Conservation (phyloP, 2,113 vertebrate species). For the Setophaga kirtlandii region DNA sequence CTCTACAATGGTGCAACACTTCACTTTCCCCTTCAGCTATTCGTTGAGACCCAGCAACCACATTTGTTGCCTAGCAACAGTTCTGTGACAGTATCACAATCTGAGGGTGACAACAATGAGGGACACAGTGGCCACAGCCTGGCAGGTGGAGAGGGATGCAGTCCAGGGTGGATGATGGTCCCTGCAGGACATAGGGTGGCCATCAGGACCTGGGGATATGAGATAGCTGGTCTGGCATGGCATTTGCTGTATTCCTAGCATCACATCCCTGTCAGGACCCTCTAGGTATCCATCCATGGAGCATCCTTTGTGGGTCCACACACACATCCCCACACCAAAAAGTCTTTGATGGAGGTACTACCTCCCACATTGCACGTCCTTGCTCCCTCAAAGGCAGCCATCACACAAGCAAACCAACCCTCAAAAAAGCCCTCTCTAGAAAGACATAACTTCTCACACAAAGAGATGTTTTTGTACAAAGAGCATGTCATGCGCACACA, state of each 20-base stretch:
- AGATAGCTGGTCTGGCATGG: rapidly evolving
- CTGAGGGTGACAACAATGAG: constrained; percentile 79
- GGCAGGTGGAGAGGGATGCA: constrained; percentile 41
- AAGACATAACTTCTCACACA: neutral
- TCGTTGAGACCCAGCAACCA: constrained; percentile 79
- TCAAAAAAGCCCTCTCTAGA: neutral
- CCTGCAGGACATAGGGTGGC: neutral
- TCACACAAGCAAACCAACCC: neutral
- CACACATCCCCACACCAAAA: neutral
- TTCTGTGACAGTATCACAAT: constrained; percentile 83
- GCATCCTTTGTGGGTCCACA: neutral
- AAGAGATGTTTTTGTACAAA: neutral
- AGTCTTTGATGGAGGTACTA: neutral
- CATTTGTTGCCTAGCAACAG: constrained; percentile 86
- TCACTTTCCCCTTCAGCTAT: constrained; percentile 83
- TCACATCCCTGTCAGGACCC: neutral
- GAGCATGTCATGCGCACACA: rapidly evolving
- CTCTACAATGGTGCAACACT: constrained; percentile 85
- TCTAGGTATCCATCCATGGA: neutral
- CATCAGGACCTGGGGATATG: neutral
- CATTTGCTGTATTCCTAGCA: rapidly evolving
- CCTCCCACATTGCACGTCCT: rapidly evolving
- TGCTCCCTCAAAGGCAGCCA: neutral
- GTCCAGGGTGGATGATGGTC: neutral
- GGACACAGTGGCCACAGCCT: constrained; percentile 64